Evolutionary conservation across 2,888 invertebrate genomes (phyloP), one percentile per base, ranked within the genome.

Genomic region (Eubasilissa splendida): DNA sequence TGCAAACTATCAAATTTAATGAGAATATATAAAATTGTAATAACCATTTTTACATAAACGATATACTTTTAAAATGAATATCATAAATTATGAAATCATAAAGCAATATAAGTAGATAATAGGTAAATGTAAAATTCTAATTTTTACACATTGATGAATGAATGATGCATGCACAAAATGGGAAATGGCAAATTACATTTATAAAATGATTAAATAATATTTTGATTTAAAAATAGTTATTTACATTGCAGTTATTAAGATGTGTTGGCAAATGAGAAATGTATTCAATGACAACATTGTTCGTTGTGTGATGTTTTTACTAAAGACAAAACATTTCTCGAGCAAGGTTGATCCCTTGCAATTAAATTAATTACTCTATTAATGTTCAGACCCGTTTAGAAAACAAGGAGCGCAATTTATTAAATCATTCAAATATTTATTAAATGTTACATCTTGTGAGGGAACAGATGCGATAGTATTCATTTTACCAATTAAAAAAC

Each of bases 131-230:
- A 68, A 52, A 68, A 68, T 68, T 33, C 14, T 33, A 33, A 5
- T 63, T 33, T 63, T 63, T 63, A 68, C 52, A 66, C 68, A 68
- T n/a, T n/a, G 14, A 50, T 68, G 14, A 14, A 50, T 68, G 14
- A 42, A 68, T 66, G 33, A 66, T 68, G 63, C 63, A 63, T 68
- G 68, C 68, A 68, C 50, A 68, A 68, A 68, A 68, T 68, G 14
- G 68, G 42, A 68, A 68, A 52, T 68, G 52, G 68, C 68, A 68
- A 68, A 68, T 68, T 68, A 68, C 52, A 50, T 68, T 52, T 68
- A 50, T 66, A 42, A 50, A 66, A 42, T 66, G 50, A 3, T 50
- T 68, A 63, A 63, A 63, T 63, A 63, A 63, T 33, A 33, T 63
- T 31, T 22, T 63, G 63, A 63, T 33, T 63, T 33, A 63, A 63